phyloP scores from a whole-genome alignment of 2,113 vertebrate genomes.

The Apteryx owenii region DNA sequence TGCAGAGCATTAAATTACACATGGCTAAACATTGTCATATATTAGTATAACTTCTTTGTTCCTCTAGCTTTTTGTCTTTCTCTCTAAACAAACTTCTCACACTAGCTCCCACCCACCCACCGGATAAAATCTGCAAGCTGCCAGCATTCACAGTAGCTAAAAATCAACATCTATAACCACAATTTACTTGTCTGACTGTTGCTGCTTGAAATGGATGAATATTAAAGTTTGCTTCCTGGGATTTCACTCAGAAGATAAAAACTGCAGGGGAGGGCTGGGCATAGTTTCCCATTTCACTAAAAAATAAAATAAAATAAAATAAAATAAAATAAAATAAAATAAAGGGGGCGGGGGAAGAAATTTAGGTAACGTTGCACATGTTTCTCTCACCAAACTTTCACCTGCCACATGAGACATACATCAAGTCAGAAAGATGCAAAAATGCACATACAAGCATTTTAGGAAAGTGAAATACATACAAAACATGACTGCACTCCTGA shows the following conservation, averaged over 20 bases:
- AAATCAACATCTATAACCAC: not conserved
- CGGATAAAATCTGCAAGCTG: not conserved
- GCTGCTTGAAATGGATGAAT: not conserved
- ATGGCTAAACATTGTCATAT: not conserved
- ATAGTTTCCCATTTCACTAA: not conserved
- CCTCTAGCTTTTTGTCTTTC: not conserved
- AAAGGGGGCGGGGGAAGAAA: too few relatives aligned
- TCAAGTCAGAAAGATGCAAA: not conserved
- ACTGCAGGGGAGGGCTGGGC: not conserved
- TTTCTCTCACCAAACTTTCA: not conserved
- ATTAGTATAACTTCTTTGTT: not conserved
- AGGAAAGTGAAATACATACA: constrained; percentile 59
- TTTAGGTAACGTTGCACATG: not conserved
- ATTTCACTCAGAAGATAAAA: constrained; percentile 1
- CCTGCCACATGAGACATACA: not conserved
- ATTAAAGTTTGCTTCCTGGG: not conserved
- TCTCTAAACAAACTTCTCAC: not conserved
- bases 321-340: too few relatives aligned
- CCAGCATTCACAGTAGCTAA: not conserved
- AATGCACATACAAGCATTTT: constrained; percentile 22
- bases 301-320: not conserved
- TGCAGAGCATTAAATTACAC: not conserved
- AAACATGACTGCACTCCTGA: constrained; percentile 43
- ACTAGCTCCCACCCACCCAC: not conserved
- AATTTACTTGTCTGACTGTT: not conserved